These are phyloP conservation scores for Sebastes minor DNA, from an alignment of 2,797 vertebrate species.

Conservation along the genomic window DNA sequence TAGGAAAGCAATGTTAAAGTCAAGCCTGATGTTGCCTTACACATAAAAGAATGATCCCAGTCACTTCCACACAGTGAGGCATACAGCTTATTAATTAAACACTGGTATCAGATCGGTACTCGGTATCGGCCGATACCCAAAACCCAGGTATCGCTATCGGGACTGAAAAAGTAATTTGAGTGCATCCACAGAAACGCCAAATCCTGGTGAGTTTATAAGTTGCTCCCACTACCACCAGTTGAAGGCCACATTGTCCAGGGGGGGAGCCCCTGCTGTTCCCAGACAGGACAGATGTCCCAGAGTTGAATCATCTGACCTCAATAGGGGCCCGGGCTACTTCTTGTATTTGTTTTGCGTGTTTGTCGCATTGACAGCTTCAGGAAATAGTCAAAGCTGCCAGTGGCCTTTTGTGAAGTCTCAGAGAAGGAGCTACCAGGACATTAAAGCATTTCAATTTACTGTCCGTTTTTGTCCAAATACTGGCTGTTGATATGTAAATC, in stretches of 20 bases:
- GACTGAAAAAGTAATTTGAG: not conserved
- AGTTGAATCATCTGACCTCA: conserved; percentile 60
- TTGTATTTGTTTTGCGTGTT: conserved; percentile 35
- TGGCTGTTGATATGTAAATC: conserved; percentile 53
- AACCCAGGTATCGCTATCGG: too few species aligned
- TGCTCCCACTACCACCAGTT: conserved; percentile 23
- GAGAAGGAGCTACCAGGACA: conserved; percentile 14
- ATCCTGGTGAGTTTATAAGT: conserved; percentile 5
- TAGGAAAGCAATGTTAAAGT: too few species aligned
- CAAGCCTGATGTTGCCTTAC: too few species aligned
- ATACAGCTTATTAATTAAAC: too few species aligned
- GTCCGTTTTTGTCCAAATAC: conserved; percentile 42
- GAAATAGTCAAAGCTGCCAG: conserved; percentile 50
- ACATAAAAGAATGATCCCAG: too few species aligned
- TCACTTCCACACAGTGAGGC: too few species aligned
- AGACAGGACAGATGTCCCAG: conserved; percentile 62
- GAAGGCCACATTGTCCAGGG: conserved; percentile 43
- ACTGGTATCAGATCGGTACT: too few species aligned
- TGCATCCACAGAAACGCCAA: conserved; percentile 15
- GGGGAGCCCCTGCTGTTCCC: conserved; percentile 33
- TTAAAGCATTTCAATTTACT: conserved; percentile 37
- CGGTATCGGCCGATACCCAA: too few species aligned
- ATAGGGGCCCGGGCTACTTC: conserved; percentile 41
- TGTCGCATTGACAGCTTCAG: conserved; percentile 38
- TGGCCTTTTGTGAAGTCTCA: conserved; percentile 43